Evolutionary conservation across 2,888 invertebrate genomes (phyloP).

Genomic region (Caradrina clavipalpis): DNA sequence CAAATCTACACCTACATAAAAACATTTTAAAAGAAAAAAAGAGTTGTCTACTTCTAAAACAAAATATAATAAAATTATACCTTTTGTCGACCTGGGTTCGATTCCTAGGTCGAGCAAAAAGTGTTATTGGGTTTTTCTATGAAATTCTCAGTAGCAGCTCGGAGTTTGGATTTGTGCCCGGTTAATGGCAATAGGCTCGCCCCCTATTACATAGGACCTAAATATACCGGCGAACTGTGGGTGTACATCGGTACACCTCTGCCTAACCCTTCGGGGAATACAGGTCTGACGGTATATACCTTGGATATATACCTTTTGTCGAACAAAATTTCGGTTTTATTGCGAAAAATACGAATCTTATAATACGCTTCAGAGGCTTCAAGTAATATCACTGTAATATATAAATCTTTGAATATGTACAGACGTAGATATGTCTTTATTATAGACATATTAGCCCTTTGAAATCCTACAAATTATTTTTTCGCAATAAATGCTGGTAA

Average conservation of each 20-base stretch:
- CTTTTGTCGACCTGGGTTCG: not conserved
- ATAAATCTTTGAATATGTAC: slow-evolving; percentile 20
- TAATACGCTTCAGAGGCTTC: slow-evolving; percentile 9
- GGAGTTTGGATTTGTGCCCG: too few relatives aligned
- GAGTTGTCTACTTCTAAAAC: not conserved
- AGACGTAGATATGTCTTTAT: slow-evolving; percentile 14
- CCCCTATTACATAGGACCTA: too few relatives aligned
- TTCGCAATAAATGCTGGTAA: slow-evolving; percentile 1
- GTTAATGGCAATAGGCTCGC: too few relatives aligned
- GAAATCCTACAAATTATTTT: not conserved
- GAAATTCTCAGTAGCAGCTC: too few relatives aligned
- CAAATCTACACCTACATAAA: not conserved
- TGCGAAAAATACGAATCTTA: slow-evolving; percentile 17
- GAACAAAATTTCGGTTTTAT: slow-evolving; percentile 27
- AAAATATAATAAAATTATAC: not conserved
- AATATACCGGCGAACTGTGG: too few relatives aligned
- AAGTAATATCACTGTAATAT: slow-evolving; percentile 38
- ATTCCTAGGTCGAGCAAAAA: too few relatives aligned
- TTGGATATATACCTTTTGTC: not conserved
- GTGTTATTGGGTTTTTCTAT: too few relatives aligned
- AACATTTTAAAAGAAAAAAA: not conserved
- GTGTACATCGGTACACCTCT: too few relatives aligned
- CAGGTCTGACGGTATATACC: too few relatives aligned
- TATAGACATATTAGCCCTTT: slow-evolving; percentile 21
- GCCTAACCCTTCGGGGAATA: too few relatives aligned